Conservation (phyloP, 2,113 vertebrate genomes). For the Eurystomus gularis region DNA sequence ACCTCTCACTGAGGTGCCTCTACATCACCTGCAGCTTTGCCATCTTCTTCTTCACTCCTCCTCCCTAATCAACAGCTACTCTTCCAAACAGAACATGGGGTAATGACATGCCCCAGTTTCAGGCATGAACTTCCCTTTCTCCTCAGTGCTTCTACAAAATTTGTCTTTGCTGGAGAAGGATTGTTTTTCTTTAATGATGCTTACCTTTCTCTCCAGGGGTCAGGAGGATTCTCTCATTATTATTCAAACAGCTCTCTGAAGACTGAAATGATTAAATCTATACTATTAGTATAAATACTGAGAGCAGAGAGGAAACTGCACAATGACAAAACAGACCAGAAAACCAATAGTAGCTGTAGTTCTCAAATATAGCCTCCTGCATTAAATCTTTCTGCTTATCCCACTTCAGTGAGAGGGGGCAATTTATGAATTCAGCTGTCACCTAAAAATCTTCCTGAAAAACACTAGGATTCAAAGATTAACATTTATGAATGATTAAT, state of each 20-base stretch:
- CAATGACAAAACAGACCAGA: neutral
- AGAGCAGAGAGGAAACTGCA: neutral
- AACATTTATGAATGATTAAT: conserved; percentile 7
- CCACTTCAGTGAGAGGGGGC: neutral
- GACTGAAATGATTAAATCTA: conserved; percentile 13
- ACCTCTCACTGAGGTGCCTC: neutral
- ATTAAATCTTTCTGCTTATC: rapidly evolving
- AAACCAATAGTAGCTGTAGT: neutral
- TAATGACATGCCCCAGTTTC: neutral
- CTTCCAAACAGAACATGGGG: neutral
- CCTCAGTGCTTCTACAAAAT: neutral
- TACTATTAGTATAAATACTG: neutral
- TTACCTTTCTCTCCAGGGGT: neutral
- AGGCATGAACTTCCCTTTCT: neutral
- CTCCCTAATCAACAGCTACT: neutral
- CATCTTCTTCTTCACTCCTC: neutral
- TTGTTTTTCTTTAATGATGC: neutral
- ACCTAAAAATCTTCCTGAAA: neutral
- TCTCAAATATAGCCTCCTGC: rapidly evolving
- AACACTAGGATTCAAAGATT: neutral
- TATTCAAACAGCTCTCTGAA: neutral
- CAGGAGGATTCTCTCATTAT: neutral
- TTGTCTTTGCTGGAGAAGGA: neutral
- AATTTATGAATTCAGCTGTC: neutral
- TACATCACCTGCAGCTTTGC: neutral